phyloP scores from a whole-genome alignment of 2,797 vertebrate genomes.

The Delichon dasypus region DNA sequence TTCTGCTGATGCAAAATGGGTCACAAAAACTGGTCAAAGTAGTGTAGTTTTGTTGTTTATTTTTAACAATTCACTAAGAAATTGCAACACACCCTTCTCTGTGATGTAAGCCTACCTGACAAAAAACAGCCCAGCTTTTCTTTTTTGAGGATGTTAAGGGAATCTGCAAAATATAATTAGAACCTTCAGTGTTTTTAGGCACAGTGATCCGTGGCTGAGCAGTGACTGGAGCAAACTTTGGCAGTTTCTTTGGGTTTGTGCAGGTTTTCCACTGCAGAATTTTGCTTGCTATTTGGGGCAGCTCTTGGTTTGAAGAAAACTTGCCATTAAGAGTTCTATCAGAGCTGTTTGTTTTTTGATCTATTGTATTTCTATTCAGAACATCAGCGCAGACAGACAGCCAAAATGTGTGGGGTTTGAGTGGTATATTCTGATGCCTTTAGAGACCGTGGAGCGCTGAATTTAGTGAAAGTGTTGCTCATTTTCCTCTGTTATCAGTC shows the following conservation, averaged over 20 bases:
- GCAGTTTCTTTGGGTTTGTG: slow-evolving; percentile 37
- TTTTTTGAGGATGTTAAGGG: neutral
- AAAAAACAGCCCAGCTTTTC: neutral
- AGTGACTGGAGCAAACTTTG: neutral
- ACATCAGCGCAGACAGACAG: slow-evolving; percentile 1
- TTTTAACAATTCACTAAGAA: neutral
- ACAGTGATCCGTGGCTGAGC: neutral
- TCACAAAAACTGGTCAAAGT: neutral
- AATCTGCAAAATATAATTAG: neutral
- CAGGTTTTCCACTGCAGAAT: slow-evolving; percentile 4
- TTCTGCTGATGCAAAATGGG: neutral
- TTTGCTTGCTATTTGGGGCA: slow-evolving; percentile 24
- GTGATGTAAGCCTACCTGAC: neutral
- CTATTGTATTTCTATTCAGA: slow-evolving; percentile 63
- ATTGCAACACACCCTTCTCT: neutral
- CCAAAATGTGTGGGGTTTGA: slow-evolving; percentile 3
- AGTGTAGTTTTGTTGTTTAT: neutral
- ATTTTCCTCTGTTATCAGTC: slow-evolving; percentile 67
- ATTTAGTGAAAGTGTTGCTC: slow-evolving; percentile 59
- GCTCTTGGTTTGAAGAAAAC: slow-evolving; percentile 33
- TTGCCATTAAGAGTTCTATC: slow-evolving; percentile 17
- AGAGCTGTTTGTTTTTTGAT: slow-evolving; percentile 51
- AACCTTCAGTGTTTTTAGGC: neutral
- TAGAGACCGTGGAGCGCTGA: slow-evolving; percentile 5
- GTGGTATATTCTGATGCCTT: slow-evolving; percentile 36